phyloP scores from a whole-genome alignment of 2,888 invertebrate genomes.

The Stratiomys singularior region DNA sequence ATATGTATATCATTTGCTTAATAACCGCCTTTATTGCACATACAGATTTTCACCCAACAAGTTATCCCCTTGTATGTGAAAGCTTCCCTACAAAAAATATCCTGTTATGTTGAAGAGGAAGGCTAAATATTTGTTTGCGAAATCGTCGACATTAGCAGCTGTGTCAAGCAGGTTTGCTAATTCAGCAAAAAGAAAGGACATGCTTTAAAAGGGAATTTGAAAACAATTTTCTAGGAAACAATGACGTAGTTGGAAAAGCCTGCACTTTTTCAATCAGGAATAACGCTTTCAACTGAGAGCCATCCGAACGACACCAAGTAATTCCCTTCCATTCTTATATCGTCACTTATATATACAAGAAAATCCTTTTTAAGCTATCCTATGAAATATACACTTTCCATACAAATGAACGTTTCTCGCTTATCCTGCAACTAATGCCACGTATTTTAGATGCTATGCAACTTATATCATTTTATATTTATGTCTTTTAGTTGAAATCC shows the following conservation, averaged over 20 bases:
- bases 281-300: no score
- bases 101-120: not conserved
- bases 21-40: conserved; percentile 10
- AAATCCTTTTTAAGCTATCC: no score
- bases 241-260: no score
- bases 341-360: not conserved
- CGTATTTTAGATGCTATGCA: not conserved
- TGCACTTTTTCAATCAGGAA: no score
- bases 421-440: not conserved
- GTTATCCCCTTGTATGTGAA: not conserved
- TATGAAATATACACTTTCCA: not conserved
- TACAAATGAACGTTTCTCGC: not conserved
- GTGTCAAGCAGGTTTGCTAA: not conserved
- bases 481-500: not conserved
- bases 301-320: no score
- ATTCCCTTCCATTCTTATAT: not conserved
- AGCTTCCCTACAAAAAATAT: not conserved
- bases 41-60: conserved; percentile 11
- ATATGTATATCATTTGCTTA: not conserved
- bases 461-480: not conserved
- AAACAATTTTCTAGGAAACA: not conserved
- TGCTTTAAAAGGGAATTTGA: not conserved
- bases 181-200: not conserved
- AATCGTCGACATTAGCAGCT: conserved; percentile 4
- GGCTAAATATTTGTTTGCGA: conserved; percentile 28